These are phyloP conservation scores for Andrena trimmerana DNA, from an alignment of 2,888 invertebrate genomes.

Conservation along the genomic window DNA sequence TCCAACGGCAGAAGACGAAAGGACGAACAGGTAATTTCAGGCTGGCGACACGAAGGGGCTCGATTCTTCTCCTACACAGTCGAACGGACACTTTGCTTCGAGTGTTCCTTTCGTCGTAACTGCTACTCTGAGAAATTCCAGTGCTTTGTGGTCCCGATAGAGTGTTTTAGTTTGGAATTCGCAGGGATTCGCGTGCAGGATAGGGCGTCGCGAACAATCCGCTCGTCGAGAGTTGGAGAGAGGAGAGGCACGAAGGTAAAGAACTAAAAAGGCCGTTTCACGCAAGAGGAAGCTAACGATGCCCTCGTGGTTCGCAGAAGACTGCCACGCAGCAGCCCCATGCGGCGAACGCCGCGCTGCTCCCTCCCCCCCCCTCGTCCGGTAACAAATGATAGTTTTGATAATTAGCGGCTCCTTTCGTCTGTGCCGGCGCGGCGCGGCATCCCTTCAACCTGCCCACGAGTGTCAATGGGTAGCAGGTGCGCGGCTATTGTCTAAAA, in stretches of 20 bases:
- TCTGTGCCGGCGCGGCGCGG: not conserved
- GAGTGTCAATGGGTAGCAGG: slow-evolving; percentile 74
- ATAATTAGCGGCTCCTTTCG: slow-evolving; percentile 82
- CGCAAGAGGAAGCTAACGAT: slow-evolving; percentile 51
- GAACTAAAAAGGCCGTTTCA: slow-evolving; percentile 36
- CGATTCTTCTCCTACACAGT: not conserved
- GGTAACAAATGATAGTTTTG: slow-evolving; percentile 82
- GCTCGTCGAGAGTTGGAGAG: not conserved
- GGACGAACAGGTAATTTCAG: slow-evolving; percentile 51
- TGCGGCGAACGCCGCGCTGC: slow-evolving; percentile 42
- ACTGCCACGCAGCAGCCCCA: slow-evolving; percentile 50
- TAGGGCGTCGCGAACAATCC: no score
- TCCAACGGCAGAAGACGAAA: slow-evolving; percentile 31
- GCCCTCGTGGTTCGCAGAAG: not conserved
- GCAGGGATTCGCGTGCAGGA: no score
- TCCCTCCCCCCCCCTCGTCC: slow-evolving; percentile 43
- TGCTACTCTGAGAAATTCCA: no score
- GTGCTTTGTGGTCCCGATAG: no score
- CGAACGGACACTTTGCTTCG: not conserved
- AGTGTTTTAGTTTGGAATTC: no score
- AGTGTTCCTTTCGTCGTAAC: no score
- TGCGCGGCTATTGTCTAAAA: slow-evolving; percentile 74
- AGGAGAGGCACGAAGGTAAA: not conserved
- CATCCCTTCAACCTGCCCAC: slow-evolving; percentile 36
- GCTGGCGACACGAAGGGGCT: not conserved